A percentile compares a stretch with the other conserved stretches of the same genome.
Conservation (phyloP, 2,888 invertebrate species). For the Serripes groenlandicus region DNA sequence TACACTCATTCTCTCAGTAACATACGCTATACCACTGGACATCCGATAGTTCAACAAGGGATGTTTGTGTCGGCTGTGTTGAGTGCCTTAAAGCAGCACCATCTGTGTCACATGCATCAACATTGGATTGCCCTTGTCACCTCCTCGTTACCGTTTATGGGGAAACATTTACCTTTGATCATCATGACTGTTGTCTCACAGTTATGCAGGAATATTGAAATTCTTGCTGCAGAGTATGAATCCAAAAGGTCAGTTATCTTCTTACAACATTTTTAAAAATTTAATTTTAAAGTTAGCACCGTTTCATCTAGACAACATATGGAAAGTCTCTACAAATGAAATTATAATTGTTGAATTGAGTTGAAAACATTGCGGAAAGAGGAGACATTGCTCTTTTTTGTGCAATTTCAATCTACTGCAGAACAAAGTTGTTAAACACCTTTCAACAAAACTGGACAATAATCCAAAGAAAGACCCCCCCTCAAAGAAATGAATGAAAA, state of each 20-base stretch:
- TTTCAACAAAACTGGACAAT: no score
- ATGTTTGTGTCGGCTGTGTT: slow-evolving; percentile 93
- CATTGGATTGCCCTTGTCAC: slow-evolving; percentile 94
- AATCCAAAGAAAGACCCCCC: no score
- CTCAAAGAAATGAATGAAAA: no score
- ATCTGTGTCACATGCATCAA: slow-evolving; percentile 91
- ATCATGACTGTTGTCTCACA: slow-evolving; percentile 93
- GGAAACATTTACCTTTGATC: slow-evolving; percentile 91
- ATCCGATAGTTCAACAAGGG: slow-evolving; percentile 90
- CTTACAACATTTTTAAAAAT: no score
- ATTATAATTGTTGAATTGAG: no score
- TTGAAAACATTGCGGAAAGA: no score
- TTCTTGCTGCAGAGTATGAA: slow-evolving; percentile 87
- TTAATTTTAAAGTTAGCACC: no score
- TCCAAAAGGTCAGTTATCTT: slow-evolving; percentile 19
- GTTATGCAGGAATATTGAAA: slow-evolving; percentile 92
- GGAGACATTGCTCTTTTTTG: no score
- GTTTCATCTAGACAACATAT: no score
- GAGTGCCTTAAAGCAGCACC: slow-evolving; percentile 91
- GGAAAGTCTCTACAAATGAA: no score
- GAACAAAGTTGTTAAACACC: no score
- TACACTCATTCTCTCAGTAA: slow-evolving; percentile 79
- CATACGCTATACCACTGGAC: slow-evolving; percentile 78
- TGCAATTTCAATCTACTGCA: no score
- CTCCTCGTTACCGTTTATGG: slow-evolving; percentile 92